Percentiles rank a stretch among this genome's conserved stretches.
Evolutionary conservation across 1,140 invertebrate genomes (phyloP).

Genomic region (Bombyx mori): ASM3026992v2 NC_085119.1:16091501-16092000

Average conservation of each 20-base stretch:
- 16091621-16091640: neutral
- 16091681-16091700: neutral
- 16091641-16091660: no score
- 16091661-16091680: neutral
- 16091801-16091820: slow-evolving; percentile 94
- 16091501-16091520: no score
- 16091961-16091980: no score
- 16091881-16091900: slow-evolving; percentile 95
- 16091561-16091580: no score
- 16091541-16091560: no score
- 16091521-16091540: no score
- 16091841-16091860: slow-evolving; percentile 97
- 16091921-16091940: neutral
- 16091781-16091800: slow-evolving; percentile 94
- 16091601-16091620: neutral
- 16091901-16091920: slow-evolving; percentile 37
- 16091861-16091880: slow-evolving; percentile 98
- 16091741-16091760: slow-evolving; percentile 87
- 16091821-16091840: slow-evolving; percentile 89
- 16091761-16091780: slow-evolving; percentile 90
- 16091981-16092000: no score
- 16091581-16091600: no score
- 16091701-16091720: slow-evolving; percentile 18
- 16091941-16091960: no score
- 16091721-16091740: slow-evolving; percentile 89